Evolutionary conservation across 92 coral and sea anemone species (phyloP), one percentile per base, ranked within the genome.

Genomic region (Phenganax stokvisi): DNA sequence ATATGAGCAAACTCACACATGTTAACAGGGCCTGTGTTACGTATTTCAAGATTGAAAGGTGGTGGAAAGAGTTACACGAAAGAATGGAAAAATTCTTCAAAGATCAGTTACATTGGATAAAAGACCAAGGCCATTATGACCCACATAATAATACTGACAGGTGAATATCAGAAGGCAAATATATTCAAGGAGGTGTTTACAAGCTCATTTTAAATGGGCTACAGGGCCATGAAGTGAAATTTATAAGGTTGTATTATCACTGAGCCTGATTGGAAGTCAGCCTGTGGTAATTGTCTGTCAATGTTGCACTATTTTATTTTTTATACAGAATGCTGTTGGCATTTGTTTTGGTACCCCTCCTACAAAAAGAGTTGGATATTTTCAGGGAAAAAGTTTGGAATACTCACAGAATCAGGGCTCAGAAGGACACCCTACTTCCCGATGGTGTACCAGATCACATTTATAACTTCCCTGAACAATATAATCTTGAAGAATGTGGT

Each of bases 61-160:
- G 81, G 81, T 77, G 81, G 81, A 77, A 62, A 57, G 81, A 77
- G 15, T 28, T 77, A 17, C 81, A 77, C 17, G 81, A 77, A 37
- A 77, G 81, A 59, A 31, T 77, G 71, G 81, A 76, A 76, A 76
- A 55, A 27, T 76, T 56, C 57, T 57, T 76, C 68, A 76, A 76
- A 57, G 80, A 7, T 0, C 80, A 76, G 56, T 76, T 76, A 12
- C 25, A 25, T 0, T 76, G 63, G 67, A 52, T 76, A 20, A 77
- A 77, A 59, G 72, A 62, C 52, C 71, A 77, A 27, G 64, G 81
- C 51, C 59, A 77, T 13, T 77, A 77, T 77, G 81, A 77, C 17
- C 81, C 81, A 7, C 81, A 77, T 30, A 77, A 60, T 77, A 71
- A 77, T 10, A 77, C 71, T 20, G 81, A 77, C 31, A 77, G 81